Evolutionary conservation across 2,888 invertebrate species (phyloP), one percentile per base, ranked within the genome.

Genomic region (Caenorhabditis sulstoni): DNA sequence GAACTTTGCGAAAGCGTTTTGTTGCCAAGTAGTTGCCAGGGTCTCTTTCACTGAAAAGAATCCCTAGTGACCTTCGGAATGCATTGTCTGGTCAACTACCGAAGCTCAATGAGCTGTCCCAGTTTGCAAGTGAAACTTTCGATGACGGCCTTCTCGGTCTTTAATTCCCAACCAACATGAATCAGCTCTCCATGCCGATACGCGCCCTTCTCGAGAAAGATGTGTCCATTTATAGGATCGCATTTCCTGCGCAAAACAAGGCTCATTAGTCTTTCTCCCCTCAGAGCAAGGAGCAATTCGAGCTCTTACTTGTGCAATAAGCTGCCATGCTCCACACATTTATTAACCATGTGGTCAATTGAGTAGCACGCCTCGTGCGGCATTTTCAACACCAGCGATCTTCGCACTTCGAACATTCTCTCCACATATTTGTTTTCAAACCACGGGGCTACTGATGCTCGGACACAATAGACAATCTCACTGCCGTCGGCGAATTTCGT

Each of bases 391-490:
- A 62, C 65, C 12, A 86, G 64, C 11, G 66, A 76, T 16, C 87
- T 55, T 23, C 67, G 65, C 3, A 87, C 81, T 3, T 65, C 58
- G 66, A 87, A 87, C 14, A 68, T 75, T 55, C 78, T 81, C 55
- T 87, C 84, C 7, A 82, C 55, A 49, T 85, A 81, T 12, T 79
- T 70, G 62, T 86, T 86, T 59, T 81, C 65, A 49, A 68, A 85
- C 87, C 87, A 87, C 0, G 86, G 85, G 47, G 83, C 82, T n/a
- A 86, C 82, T n/a, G 82, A 73, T 39, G 84, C 87, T 37, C 81
- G 70, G 7, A 85, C 84, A 57, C 59, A 62, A 62, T 87, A 87
- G 23, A 83, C 83, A 37, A 87, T 78, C n/a, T 64, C 55, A 45
- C 73, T 67, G 20, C 80, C 81, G 47, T 82, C 75, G 11, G 76